Conservation (phyloP, 2,113 vertebrate species). For the Brachyhypopomus gauderio region DNA sequence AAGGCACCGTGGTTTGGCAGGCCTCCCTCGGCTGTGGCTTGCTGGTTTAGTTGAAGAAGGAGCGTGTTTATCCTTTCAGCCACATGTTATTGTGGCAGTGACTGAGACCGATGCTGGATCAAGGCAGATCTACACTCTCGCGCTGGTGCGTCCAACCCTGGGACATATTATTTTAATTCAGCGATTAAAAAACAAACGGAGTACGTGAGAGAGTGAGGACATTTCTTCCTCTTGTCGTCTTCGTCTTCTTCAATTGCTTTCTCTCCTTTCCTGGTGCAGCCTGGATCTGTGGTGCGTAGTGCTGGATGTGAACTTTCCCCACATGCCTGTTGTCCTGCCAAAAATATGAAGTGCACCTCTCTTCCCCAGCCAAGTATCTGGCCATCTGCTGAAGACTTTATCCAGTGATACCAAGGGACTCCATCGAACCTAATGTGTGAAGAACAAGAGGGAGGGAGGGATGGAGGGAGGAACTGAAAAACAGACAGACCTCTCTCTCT, state of each 20-base stretch:
- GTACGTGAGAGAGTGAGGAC: too few species aligned
- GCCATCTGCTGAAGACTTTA: constrained; percentile 79
- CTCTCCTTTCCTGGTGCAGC: constrained; percentile 58
- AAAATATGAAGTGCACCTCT: constrained; percentile 73
- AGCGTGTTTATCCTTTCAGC: constrained; percentile 58
- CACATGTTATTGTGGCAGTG: constrained; percentile 58
- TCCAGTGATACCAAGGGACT: constrained; percentile 70
- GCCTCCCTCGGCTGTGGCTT: constrained; percentile 46
- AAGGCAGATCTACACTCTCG: constrained; percentile 58
- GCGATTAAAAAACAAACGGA: too few species aligned
- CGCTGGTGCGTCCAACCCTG: constrained; percentile 49
- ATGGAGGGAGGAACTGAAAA: constrained; percentile 16
- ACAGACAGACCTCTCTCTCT: constrained; percentile 68
- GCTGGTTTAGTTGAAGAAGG: constrained; percentile 66
- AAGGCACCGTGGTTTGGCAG: constrained; percentile 51
- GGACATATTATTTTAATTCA: constrained; percentile 59
- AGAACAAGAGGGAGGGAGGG: constrained; percentile 45
- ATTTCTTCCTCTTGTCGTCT: constrained; percentile 27
- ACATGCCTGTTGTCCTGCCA: constrained; percentile 73
- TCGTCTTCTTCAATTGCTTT: constrained; percentile 51
- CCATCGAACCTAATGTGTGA: constrained; percentile 71
- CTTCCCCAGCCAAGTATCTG: constrained; percentile 74
- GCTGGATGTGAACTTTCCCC: constrained; percentile 75
- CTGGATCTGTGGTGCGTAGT: constrained; percentile 62
- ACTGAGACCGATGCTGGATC: constrained; percentile 61